Evolutionary conservation across 2,113 vertebrate genomes (phyloP), one percentile per base, ranked within the genome.

Genomic region (Chinchilla lanigera): DNA sequence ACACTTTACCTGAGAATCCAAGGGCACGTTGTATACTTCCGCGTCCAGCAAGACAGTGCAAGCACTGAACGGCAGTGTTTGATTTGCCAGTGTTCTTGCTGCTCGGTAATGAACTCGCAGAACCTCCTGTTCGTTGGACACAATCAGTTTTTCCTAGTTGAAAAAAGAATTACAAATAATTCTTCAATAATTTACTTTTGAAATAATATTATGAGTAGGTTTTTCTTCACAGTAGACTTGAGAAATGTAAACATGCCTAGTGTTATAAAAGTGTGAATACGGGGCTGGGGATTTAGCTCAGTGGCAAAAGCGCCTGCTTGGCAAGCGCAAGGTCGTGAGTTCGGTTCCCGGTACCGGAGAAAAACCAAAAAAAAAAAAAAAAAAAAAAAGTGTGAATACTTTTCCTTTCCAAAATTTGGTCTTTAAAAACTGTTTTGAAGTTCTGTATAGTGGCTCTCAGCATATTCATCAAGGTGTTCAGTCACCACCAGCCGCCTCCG

Each of bases 61-160:
- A 94, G 99, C 99, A 97, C 99, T 99, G 98, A 99, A 99, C 5
- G 99, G 99, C 96, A 99, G 99, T 17, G 99, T 99, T 98, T 99
- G 99, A 98, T 99, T 99, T 93, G 99, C 99, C 97, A 99, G 97
- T 33, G 99, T 99, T 98, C 99, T 99, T 0, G 99, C 99, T 69
- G 99, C 99, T 98, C 99, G 99, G 96, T 99, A 99, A 98, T 99
- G 99, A 97, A 99, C 99, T 86, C 99, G 99, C 6, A 99, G 97
- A 98, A 99, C 99, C 98, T 99, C 99, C 98, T 99, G 99, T 96
- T 99, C 99, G 0, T 99, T 99, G 54, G 99, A 99, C 98, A 99
- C 99, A 69, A 99, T 99, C 84, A 99, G 99, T 98, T 99, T 99
- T 97, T 99, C 99, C 99, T 99, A 95, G 93, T 89, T 89, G 67